phyloP scores from a whole-genome alignment of 1,140 invertebrate species.

The Papilio helenus region DNA sequence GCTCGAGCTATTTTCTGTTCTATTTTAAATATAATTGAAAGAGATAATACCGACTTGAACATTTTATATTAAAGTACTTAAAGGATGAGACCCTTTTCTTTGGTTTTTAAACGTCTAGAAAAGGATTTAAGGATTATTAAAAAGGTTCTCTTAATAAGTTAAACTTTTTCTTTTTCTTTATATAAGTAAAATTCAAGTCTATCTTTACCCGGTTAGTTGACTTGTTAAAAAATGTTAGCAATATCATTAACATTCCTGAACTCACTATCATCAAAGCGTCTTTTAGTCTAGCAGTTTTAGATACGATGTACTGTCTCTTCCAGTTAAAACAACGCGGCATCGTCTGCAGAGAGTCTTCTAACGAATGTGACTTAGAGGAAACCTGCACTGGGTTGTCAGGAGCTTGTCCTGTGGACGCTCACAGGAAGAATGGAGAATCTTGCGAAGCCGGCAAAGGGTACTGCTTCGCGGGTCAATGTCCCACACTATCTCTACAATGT shows the following conservation, averaged over 20 bases:
- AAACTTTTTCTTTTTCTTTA: background rate
- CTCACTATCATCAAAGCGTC: background rate
- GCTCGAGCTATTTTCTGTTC: slow-evolving; percentile 10
- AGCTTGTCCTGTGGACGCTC: slow-evolving; percentile 93
- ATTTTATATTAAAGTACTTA: background rate
- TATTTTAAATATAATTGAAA: slow-evolving; percentile 13
- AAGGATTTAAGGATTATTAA: background rate
- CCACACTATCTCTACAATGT: slow-evolving; percentile 93
- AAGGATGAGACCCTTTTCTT: background rate
- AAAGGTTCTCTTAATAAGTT: background rate
- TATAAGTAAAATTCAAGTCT: background rate
- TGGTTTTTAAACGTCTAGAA: background rate
- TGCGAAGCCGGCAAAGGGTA: slow-evolving; percentile 90
- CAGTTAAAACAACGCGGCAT: slow-evolving; percentile 90
- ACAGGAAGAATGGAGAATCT: slow-evolving; percentile 94
- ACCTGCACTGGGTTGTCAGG: slow-evolving; percentile 93
- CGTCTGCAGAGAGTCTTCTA: slow-evolving; percentile 91
- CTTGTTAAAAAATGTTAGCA: too few species aligned
- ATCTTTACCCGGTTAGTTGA: too few species aligned
- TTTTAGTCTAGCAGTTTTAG: background rate
- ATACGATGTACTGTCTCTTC: slow-evolving; percentile 19
- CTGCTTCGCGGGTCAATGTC: slow-evolving; percentile 96
- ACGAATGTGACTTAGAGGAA: slow-evolving; percentile 97
- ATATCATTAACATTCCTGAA: too few species aligned
- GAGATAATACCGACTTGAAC: background rate